A percentile compares a stretch with the other conserved stretches of the same genome.
Evolutionary conservation across 2,888 invertebrate species (phyloP).

Genomic region (Darwinula stevensoni): DNA sequence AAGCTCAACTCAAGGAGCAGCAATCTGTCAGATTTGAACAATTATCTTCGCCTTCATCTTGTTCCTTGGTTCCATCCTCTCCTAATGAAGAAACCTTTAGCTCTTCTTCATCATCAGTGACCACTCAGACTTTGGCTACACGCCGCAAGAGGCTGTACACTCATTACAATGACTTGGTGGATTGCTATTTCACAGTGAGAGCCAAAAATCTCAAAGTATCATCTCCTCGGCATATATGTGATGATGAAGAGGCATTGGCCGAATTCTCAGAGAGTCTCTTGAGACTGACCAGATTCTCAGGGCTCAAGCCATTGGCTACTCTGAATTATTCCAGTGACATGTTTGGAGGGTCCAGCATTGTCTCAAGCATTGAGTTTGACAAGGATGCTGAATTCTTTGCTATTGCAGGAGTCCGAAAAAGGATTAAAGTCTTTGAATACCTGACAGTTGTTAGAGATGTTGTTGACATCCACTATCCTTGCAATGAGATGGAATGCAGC

Average conservation of each 20-base stretch:
- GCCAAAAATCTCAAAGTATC: no score
- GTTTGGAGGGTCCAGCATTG: slow-evolving; percentile 47
- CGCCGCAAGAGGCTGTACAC: slow-evolving; percentile 43
- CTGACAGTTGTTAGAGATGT: slow-evolving; percentile 43
- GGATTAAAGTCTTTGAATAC: slow-evolving; percentile 78
- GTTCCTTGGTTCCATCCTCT: neutral
- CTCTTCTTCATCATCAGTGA: neutral
- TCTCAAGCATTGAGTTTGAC: slow-evolving; percentile 80
- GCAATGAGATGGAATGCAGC: slow-evolving; percentile 60
- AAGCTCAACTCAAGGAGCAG: neutral
- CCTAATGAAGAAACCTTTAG: neutral
- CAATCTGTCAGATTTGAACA: no score
- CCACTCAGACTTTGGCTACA: slow-evolving; percentile 24
- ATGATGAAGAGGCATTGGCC: slow-evolving; percentile 14
- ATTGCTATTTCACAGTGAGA: slow-evolving; percentile 35
- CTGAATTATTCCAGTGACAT: slow-evolving; percentile 68
- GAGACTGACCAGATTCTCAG: slow-evolving; percentile 49
- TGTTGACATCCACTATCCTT: slow-evolving; percentile 72
- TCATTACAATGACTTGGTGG: slow-evolving; percentile 65
- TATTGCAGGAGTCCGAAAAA: slow-evolving; percentile 76
- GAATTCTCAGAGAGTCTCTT: slow-evolving; percentile 54
- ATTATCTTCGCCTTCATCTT: no score
- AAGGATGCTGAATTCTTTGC: slow-evolving; percentile 85
- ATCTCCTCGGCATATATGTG: no score
- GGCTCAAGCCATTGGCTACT: slow-evolving; percentile 48